phyloP scores from a whole-genome alignment of 2,888 invertebrate species.

The Myopa tessellatipennis region DNA sequence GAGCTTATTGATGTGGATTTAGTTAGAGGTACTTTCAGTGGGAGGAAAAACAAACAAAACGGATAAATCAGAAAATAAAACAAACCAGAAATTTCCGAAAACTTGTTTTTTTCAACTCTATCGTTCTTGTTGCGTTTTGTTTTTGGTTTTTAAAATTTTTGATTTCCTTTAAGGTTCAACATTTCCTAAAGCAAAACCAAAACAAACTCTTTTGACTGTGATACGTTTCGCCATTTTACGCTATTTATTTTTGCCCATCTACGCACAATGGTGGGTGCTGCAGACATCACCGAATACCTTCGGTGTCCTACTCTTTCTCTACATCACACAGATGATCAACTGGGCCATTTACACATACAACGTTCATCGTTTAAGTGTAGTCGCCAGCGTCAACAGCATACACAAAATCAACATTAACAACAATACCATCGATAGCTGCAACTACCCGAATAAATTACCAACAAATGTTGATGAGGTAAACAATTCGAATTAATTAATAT shows the following conservation, averaged over 20 bases:
- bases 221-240: constrained; percentile 85
- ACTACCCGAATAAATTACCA: constrained; percentile 28
- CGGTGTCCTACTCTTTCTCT: constrained; percentile 79
- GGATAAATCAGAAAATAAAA: neutral
- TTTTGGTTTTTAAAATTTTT: neutral
- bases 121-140: neutral
- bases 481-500: no score
- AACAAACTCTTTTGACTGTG: constrained; percentile 88
- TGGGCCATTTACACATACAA: constrained; percentile 68
- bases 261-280: constrained; percentile 89
- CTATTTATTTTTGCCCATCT: constrained; percentile 84
- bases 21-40: constrained; percentile 81
- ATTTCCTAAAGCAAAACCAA: constrained; percentile 95
- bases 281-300: constrained; percentile 86
- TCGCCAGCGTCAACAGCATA: constrained; percentile 8
- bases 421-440: constrained; percentile 26
- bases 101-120: neutral
- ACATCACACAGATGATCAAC: constrained; percentile 76
- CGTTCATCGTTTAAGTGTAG: constrained; percentile 53
- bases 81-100: neutral
- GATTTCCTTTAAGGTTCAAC: constrained; percentile 80
- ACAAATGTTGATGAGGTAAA: constrained; percentile 49
- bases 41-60: no score
- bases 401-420: constrained; percentile 18
- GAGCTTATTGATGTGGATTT: constrained; percentile 96